Evolutionary conservation across 2,888 invertebrate species (phyloP).

Genomic region (Chorisops tibialis): DNA sequence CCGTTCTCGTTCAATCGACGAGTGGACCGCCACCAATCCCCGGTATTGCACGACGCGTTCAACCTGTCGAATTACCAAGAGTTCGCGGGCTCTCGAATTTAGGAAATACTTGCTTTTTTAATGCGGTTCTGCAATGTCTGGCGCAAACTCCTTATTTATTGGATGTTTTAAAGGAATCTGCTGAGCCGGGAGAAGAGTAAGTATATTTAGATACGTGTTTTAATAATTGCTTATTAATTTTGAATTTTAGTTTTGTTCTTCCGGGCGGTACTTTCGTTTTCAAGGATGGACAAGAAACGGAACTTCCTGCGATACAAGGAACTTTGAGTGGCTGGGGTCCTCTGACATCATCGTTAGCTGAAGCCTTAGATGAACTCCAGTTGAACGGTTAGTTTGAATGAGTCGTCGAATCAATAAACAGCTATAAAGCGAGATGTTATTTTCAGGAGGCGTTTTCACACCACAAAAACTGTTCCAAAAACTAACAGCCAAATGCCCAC

Average conservation of each 20-base stretch:
- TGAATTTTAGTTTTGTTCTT: constrained; percentile 56
- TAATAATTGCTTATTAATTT: not conserved
- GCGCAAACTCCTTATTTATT: constrained; percentile 79
- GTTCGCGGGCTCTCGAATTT: constrained; percentile 82
- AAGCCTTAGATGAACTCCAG: constrained; percentile 68
- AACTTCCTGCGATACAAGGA: constrained; percentile 63
- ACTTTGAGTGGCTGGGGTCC: constrained; percentile 66
- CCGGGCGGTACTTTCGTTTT: constrained; percentile 68
- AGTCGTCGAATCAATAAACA: not conserved
- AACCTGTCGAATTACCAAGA: constrained; percentile 51
- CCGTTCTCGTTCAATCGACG: not conserved
- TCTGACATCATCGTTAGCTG: constrained; percentile 65
- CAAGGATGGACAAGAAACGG: constrained; percentile 55
- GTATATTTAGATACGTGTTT: constrained; percentile 24
- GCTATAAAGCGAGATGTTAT: not conserved
- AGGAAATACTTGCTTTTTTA: constrained; percentile 97
- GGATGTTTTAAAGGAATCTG: constrained; percentile 66
- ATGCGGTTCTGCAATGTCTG: constrained; percentile 91
- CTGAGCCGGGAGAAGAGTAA: constrained; percentile 62
- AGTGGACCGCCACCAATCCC: constrained; percentile 38
- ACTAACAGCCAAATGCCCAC: constrained; percentile 67
- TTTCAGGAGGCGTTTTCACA: constrained; percentile 60
- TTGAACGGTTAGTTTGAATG: constrained; percentile 44
- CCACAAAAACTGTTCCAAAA: constrained; percentile 64
- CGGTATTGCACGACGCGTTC: constrained; percentile 46